Evolutionary conservation across 2,888 invertebrate genomes (phyloP), one percentile per base, ranked within the genome.

Genomic region (Eristalis arbustorum): DNA sequence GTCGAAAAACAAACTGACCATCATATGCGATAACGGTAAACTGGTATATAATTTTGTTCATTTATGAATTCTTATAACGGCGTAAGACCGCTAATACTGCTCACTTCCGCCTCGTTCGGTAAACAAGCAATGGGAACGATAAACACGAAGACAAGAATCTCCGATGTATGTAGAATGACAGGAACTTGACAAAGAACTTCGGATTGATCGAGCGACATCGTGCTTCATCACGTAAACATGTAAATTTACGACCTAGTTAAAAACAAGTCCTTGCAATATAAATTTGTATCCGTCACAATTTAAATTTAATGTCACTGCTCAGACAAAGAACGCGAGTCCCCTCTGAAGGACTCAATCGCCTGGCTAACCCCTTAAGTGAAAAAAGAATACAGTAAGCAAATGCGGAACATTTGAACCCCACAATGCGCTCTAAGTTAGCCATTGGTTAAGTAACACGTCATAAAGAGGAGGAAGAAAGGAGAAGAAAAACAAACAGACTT

Each of bases 191-290:
- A 42, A 14, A 42, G 42, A 42, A 42, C n/a, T 6, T 42, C n/a
- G 6, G 14, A 42, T 42, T 42, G 42, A 49, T 42, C 42, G 34
- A 71, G 75, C 13, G 64, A 72, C 68, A n/a, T n/a, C n/a, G 23
- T 18, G 76, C 69, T 81, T 77, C 61, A 22, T 68, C 59, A 59
- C 31, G 42, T 64, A 81, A 81, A 77, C 37, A 68, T 5, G 69
- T 81, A 59, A 56, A 56, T 81, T 81, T 76, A 81, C 62, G 72
- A 84, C 84, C 75, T 67, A 75, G 75, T 76, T 75, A 72, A 84
- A 68, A 59, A 22, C 61, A 67, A 76, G 72, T 85, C 81, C 81
- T 85, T 85, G 73, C 59, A 10, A 13, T 76, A 42, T 84, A 62
- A 69, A 85, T 72, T 72, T 59, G n/a, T 18, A 81, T 40, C 42